These are phyloP conservation scores for Aulostomus chinensis DNA, from an alignment of 2,797 vertebrate species.

Conservation along the genomic window DNA sequence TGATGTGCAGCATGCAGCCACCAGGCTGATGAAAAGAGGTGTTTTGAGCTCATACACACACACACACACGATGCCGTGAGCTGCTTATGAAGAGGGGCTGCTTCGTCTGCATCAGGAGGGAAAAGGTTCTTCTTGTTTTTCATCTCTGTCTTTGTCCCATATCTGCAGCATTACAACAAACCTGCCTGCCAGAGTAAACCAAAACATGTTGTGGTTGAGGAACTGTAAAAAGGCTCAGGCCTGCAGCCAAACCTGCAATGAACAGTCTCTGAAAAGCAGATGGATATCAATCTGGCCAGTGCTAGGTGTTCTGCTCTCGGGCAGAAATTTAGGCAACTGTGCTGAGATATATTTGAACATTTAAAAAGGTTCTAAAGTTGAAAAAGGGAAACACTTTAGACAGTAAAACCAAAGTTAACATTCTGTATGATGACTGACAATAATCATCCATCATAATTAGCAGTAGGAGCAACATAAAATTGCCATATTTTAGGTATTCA, in stretches of 20 bases:
- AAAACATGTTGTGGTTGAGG: conserved; percentile 67
- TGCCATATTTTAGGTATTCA: conserved; percentile 33
- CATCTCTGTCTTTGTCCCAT: conserved; percentile 73
- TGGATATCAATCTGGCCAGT: conserved; percentile 55
- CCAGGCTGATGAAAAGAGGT: conserved; percentile 13
- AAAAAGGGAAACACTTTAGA: conserved; percentile 14
- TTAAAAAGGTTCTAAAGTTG: no score
- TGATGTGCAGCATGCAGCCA: conserved; percentile 34
- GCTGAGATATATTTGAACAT: no score
- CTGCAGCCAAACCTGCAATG: conserved; percentile 27
- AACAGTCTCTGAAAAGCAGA: conserved; percentile 69
- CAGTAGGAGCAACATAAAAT: conserved; percentile 22
- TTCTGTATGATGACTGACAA: conserved; percentile 17
- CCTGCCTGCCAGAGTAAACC: conserved; percentile 64
- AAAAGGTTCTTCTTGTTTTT: conserved; percentile 56
- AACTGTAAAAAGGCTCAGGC: conserved; percentile 13
- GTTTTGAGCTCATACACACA: conserved; percentile 57
- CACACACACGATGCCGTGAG: conserved; percentile 57
- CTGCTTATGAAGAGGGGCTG: conserved; percentile 66
- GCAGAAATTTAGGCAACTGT: no score
- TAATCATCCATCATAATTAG: conserved; percentile 36
- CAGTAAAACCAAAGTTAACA: conserved; percentile 24
- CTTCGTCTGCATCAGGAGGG: conserved; percentile 43
- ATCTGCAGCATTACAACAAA: conserved; percentile 77
- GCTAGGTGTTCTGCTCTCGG: conserved; percentile 39